A percentile compares a stretch with the other conserved stretches of the same genome.
These are phyloP conservation scores for Margarornis squamiger DNA, from an alignment of 2,797 vertebrate genomes.

Conservation along the genomic window DNA sequence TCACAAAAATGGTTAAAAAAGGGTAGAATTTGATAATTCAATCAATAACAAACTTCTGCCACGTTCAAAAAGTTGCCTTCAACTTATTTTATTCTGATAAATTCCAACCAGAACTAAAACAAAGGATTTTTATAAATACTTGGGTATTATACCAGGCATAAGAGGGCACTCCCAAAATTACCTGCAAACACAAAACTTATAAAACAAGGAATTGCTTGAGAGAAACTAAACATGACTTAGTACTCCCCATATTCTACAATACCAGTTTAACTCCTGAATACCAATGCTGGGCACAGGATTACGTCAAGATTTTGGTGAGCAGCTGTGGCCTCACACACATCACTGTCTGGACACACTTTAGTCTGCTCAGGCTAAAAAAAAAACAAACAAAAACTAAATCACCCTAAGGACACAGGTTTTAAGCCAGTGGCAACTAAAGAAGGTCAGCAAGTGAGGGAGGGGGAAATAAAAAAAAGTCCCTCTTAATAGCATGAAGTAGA, in stretches of 20 bases:
- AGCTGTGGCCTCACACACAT: not conserved
- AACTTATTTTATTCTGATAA: not conserved
- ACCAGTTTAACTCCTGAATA: not conserved
- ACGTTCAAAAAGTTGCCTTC: not conserved
- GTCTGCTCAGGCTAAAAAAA: not conserved
- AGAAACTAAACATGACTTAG: not conserved
- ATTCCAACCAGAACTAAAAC: not conserved
- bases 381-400: not conserved
- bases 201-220: not conserved
- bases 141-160: not conserved
- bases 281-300: not conserved
- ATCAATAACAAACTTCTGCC: not conserved
- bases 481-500: not conserved
- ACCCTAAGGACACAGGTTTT: no score
- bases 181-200: not conserved
- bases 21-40: not conserved
- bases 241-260: fast-evolving
- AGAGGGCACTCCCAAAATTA: not conserved
- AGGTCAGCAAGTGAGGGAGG: fast-evolving
- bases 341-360: not conserved
- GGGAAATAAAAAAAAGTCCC: no score
- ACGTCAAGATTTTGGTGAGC: not conserved
- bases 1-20: not conserved
- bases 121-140: not conserved
- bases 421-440: not conserved